phyloP scores from a whole-genome alignment of 2,797 vertebrate genomes.

The Gymnoscopelus microlampas region DNA sequence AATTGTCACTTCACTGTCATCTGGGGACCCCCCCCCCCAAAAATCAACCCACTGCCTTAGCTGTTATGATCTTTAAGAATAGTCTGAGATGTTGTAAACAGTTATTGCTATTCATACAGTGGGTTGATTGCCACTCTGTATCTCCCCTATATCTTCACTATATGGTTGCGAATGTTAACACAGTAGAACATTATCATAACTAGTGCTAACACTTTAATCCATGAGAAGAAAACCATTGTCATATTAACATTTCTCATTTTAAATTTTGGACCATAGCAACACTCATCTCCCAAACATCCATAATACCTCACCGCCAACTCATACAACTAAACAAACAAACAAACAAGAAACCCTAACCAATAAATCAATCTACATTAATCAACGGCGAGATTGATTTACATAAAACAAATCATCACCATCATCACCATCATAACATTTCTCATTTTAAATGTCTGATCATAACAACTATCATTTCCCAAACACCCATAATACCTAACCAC shows the following conservation, averaged over 20 bases:
- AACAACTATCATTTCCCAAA: conserved; percentile 10
- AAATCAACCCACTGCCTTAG: no score
- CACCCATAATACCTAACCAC: conserved; percentile 40
- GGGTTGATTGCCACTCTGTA: not conserved
- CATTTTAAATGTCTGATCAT: not conserved
- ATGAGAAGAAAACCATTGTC: conserved; percentile 10
- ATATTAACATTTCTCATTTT: conserved; percentile 33
- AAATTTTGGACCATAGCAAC: not conserved
- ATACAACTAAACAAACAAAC: conserved; percentile 32
- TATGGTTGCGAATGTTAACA: conserved; percentile 25
- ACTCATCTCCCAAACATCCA: conserved; percentile 10
- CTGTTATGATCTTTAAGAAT: no score
- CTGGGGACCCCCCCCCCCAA: no score
- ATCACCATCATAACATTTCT: conserved; percentile 31
- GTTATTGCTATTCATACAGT: not conserved
- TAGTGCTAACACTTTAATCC: conserved; percentile 27
- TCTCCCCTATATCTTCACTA: no score
- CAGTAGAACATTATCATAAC: conserved; percentile 49
- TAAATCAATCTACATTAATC: conserved; percentile 24
- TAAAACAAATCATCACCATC: not conserved
- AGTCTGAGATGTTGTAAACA: no score
- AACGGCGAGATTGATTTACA: not conserved
- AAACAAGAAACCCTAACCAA: not conserved
- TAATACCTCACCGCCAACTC: conserved; percentile 44
- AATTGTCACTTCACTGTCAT: no score